Base-by-base conservation (phyloP, 2,888 invertebrate genomes). In the Rhogogaster chlorosoma region DNA sequence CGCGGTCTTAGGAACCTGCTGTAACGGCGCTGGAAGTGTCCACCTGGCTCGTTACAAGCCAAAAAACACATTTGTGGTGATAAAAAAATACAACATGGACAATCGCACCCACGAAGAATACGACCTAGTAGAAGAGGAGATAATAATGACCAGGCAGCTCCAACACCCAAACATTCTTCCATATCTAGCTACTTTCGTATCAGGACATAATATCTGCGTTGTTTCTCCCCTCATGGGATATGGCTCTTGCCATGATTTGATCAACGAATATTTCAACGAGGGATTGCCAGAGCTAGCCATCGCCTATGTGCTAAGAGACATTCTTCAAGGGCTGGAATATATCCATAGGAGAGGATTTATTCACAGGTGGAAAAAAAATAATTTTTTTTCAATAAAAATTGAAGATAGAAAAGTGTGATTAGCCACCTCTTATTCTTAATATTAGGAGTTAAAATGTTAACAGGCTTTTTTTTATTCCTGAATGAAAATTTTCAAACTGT, bases 221-320 rank as follows among this genome's bases (percentile, higher is more conserved):
- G 95, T 98, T 22, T 96, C 97, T 88, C 98, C 98, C 0, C 94
- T 98, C 12, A 97, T 98, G 97, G 96, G 96, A 38, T 97, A 96
- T 91, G 97, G 98, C 3, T 98, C 98, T 0, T 97, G 98, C 90
- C 95, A 96, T 86, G 97, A 98, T 92, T 95, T 98, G 87, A 94
- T 98, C 9, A 95, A 95, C 89, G 96, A 96, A 88, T 96, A 97
- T 94, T 98, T 97, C 92, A 95, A 93, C 84, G 94, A 95, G 89
- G 98, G 98, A 3, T 94, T 99, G 84, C 96, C 98, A 0, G 98
- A 99, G 93, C 94, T 96, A 77, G 96, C 97, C 9, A 96, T 98
- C 89, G 96, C 97, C 12, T 95, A 97, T 84, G 96, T 99, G 88
- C 93, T 98, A 84, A 95, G 95, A 89, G 98, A 98, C 93, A 95